phyloP scores from a whole-genome alignment of 2,888 invertebrate genomes.

The Cosmopolites sordidus region DNA sequence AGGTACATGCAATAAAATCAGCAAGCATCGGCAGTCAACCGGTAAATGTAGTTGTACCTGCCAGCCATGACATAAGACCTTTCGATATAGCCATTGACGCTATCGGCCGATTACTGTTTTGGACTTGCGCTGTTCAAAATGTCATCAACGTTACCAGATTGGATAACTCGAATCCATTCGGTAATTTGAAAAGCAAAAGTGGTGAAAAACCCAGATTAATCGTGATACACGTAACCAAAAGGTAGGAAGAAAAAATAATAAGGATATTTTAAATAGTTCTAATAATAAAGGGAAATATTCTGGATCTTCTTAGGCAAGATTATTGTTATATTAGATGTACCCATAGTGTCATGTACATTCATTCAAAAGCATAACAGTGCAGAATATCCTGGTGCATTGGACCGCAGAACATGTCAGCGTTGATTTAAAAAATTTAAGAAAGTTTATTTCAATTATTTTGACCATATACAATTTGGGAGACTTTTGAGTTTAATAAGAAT shows the following conservation, averaged over 20 bases:
- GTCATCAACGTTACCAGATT: constrained; percentile 85
- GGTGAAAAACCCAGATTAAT: constrained; percentile 79
- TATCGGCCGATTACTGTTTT: constrained; percentile 77
- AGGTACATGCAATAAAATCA: constrained; percentile 67
- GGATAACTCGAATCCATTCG: constrained; percentile 59
- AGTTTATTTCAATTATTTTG: too few species aligned
- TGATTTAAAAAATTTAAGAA: too few species aligned
- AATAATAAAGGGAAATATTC: too few species aligned
- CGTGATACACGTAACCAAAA: constrained; percentile 77
- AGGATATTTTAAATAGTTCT: too few species aligned
- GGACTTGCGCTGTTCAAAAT: constrained; percentile 80
- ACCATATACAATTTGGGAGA: too few species aligned
- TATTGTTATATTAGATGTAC: too few species aligned
- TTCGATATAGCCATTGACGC: constrained; percentile 85
- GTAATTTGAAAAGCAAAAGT: constrained; percentile 68
- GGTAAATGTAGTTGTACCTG: constrained; percentile 51
- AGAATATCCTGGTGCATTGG: too few species aligned
- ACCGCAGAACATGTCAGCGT: too few species aligned
- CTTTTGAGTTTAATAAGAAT: too few species aligned
- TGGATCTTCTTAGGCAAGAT: too few species aligned
- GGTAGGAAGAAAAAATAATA: constrained; percentile 47
- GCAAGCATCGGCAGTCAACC: constrained; percentile 54
- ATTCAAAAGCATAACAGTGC: too few species aligned
- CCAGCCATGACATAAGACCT: constrained; percentile 59
- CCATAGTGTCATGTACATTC: too few species aligned